These are phyloP conservation scores for Paguma larvata DNA, from an alignment of 2,797 vertebrate genomes.

Conservation along the genomic window DNA sequence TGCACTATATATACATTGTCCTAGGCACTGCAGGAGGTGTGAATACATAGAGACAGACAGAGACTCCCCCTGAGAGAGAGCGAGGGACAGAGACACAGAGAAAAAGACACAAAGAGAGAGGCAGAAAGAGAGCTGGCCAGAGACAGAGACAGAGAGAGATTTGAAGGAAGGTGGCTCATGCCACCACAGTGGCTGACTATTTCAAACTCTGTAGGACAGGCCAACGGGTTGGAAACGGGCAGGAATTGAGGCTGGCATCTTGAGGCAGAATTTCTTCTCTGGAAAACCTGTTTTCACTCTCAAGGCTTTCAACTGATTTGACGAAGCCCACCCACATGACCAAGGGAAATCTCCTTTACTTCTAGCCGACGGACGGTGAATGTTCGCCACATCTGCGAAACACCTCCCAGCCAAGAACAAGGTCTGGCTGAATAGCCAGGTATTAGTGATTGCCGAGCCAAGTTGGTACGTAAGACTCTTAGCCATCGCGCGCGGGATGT, in stretches of 20 bases:
- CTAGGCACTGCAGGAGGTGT: not conserved
- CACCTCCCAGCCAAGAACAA: not conserved
- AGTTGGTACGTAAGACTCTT: not conserved
- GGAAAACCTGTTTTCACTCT: not conserved
- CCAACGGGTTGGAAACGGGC: not conserved
- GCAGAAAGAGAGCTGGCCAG: not conserved
- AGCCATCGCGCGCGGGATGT: not conserved
- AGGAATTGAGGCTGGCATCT: not conserved
- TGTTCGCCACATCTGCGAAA: not conserved
- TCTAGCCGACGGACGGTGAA: not conserved
- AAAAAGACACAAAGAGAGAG: not conserved
- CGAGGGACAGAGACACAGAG: not conserved
- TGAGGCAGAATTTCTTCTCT: not conserved
- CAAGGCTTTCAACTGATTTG: not conserved
- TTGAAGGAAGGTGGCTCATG: not conserved
- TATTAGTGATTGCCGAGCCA: not conserved
- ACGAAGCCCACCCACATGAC: not conserved
- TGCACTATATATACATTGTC: not conserved
- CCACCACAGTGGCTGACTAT: not conserved
- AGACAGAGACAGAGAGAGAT: not conserved
- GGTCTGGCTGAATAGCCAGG: not conserved
- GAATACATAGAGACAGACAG: not conserved
- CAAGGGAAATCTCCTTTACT: not conserved
- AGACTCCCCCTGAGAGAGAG: not conserved
- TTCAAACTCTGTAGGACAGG: not conserved